Evolutionary conservation across 2,888 invertebrate species (phyloP), one percentile per base, ranked within the genome.

Genomic region (Nesidiocoris tenuis): DNA sequence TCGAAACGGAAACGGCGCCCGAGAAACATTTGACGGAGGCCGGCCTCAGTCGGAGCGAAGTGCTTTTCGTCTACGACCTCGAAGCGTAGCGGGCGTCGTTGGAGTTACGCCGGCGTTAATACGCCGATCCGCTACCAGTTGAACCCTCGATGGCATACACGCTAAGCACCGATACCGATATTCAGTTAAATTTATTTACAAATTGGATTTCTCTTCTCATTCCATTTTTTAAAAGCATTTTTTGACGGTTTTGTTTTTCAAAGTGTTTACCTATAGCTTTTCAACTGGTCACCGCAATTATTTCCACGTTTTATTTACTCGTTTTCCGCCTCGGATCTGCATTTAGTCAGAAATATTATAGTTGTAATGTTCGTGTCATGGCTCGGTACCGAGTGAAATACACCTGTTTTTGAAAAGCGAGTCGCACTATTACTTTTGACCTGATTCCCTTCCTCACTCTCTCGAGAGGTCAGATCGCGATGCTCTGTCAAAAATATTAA

Each of bases 31-130:
- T 96, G 71, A 85, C 85, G 77, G 90, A 93, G 78, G 92, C 90
- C 21, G 96, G 96, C 19, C 88, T 98, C 56, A 92, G 92, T 79
- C 91, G 92, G 84, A 89, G 94, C 74, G 96, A 96, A 85, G 94
- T 97, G 82, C 87, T 98, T 64, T 97, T 96, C 85, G 92, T 98
- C 59, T 94, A 95, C 82, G 96, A 98, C 85, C 87, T 95, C 82
- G 96, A 98, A 82, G 96, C 88, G 76, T 88, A 82, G 72, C 57
- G 17, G 1, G 1, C 39, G 39, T 39, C 12, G 39, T 39, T 39
- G 39, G 12, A 7, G 39, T 39, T 12, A 39, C 3, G 12, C 5
- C 12, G 12, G 39, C 39, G 39, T 3, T 12, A 39, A 39, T 7
- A 39, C 3, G 39, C 39, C 5, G 39, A 39, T 39, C 12, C 39